These are phyloP conservation scores for Lasioglossum zephyrum DNA, from an alignment of 2,888 invertebrate genomes.

Conservation along the genomic window DNA sequence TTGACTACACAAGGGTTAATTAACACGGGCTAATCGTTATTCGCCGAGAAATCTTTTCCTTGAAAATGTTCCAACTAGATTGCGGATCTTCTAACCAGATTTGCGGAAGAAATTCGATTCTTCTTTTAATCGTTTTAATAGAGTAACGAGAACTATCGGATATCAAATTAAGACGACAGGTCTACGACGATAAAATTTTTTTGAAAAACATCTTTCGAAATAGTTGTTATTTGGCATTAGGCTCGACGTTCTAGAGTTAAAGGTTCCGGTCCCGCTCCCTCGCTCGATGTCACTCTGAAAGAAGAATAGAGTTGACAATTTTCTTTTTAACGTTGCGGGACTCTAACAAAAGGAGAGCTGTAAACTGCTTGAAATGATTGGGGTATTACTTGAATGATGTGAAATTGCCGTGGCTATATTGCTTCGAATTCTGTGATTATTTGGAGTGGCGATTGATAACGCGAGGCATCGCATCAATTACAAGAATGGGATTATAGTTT, in stretches of 20 bases:
- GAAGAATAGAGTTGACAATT: neutral
- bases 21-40: neutral
- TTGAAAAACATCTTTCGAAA: neutral
- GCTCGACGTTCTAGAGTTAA: neutral
- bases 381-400: neutral
- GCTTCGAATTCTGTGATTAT: neutral
- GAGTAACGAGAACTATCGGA: neutral
- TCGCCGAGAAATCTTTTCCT: neutral
- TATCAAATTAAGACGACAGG: neutral
- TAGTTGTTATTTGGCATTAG: neutral
- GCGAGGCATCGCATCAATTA: neutral
- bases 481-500: neutral
- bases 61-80: neutral
- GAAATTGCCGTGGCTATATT: neutral
- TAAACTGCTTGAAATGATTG: slow-evolving; percentile 14
- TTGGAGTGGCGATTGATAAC: neutral
- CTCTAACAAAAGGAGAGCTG: slow-evolving; percentile 2
- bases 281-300: neutral
- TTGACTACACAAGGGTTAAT: too few relatives aligned
- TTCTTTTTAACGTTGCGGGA: neutral
- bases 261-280: neutral
- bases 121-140: neutral
- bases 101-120: neutral
- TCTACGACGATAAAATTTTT: neutral
- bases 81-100: neutral